Conservation (phyloP, 2,113 vertebrate genomes). For the Noturus placidus region DNA sequence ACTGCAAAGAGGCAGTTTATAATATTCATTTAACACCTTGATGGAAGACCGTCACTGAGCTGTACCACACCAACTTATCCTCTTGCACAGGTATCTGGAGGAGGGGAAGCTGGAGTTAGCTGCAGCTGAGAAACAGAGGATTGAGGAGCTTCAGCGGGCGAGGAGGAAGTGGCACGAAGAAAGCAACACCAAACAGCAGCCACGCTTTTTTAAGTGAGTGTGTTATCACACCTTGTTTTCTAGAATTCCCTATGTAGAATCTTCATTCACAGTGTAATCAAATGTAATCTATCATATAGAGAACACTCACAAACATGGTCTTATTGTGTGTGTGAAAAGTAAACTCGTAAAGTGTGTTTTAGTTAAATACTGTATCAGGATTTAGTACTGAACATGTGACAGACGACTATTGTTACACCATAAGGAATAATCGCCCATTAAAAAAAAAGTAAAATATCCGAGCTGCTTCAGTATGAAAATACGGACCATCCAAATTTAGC, state of each 20-base stretch:
- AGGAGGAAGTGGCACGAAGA: constrained; percentile 90
- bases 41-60: neutral
- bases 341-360: neutral
- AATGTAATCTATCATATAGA: neutral
- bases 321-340: neutral
- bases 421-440: neutral
- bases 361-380: neutral
- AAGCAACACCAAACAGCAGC: constrained; percentile 85
- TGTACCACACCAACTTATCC: constrained; percentile 33
- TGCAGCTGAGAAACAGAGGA: constrained; percentile 88
- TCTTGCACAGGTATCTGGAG: constrained; percentile 79
- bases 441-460: neutral
- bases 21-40: neutral
- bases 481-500: neutral
- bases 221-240: neutral
- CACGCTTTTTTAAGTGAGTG: constrained; percentile 96
- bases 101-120: constrained; percentile 93
- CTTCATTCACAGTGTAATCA: neutral
- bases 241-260: neutral
- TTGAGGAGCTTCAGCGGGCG: constrained; percentile 91
- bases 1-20: neutral
- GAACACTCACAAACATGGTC: neutral
- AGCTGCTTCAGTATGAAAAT: neutral
- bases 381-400: neutral
- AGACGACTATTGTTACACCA: neutral